Base-by-base conservation (phyloP, 2,113 vertebrate species). In the Mormoops blainvillei region DNA sequence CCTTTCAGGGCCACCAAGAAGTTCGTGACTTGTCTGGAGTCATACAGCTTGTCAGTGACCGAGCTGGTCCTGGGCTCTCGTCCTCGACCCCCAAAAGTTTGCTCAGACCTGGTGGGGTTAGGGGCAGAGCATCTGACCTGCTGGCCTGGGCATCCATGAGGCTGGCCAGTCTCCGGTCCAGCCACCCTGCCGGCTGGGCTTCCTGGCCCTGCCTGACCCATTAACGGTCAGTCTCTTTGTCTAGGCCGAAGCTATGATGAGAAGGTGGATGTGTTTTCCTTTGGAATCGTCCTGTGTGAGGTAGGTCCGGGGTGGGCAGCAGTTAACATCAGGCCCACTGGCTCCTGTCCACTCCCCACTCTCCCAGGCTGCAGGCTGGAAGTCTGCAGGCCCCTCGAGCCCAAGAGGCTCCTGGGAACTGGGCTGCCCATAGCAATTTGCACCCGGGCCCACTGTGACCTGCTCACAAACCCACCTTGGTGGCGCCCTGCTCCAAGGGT, bases 231-330 rank as follows among this genome's bases (percentile, higher is more conserved):
- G 0, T 93, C 67, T 97, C 50, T 97, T 28, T 87, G 38, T 8
- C 0, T 98, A 99, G 99, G 99, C 61, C 99, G 99, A 95, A 99
- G 99, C 98, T 99, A 99, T 0, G 99, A 99, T 28, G 99, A 99
- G 98, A 99, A 99, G 92, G 99, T 99, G 84, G 99, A 99, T 89
- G 99, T 99, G 97, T 99, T 99, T 97, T 99, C 99, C 94, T 99
- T 99, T 0, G 99, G 99, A n/a, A 99, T 99, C 13, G 99, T 99
- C 97, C 98, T 99, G 16, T 99, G 99, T 0, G 99, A 99, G 99
- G 99, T 99, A 94, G 97, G 98, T 97, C 56, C 0, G 3, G 31
- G 22, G 1, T 0, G 16, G 68, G 70, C 2, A 5, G 43, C 8
- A 2, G 14, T 4, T 1, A 24, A 74, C 33, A 0, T 33, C 0